These are phyloP conservation scores for Cheumatopsyche charites DNA, from an alignment of 1,140 invertebrate genomes.

Conservation along the genomic window DNA sequence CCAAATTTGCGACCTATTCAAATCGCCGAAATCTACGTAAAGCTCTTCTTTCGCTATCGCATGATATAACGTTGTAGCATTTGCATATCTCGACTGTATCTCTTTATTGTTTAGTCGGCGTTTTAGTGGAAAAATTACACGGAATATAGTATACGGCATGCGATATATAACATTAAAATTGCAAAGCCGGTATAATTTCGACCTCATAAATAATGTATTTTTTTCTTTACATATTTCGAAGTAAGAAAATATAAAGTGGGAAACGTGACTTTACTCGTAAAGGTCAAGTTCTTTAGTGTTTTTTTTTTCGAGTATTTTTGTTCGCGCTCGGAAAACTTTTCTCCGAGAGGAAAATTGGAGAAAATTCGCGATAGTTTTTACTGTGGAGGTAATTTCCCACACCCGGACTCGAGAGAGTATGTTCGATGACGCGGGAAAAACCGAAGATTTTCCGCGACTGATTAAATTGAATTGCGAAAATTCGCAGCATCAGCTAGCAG, in stretches of 20 bases:
- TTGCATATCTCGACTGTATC: too few species aligned
- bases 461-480: slow-evolving; percentile 6
- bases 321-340: background rate
- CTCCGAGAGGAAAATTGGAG: background rate
- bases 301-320: background rate
- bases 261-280: slow-evolving; percentile 9
- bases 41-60: background rate
- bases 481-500: background rate
- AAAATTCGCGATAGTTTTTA: slow-evolving; percentile 14
- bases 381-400: background rate
- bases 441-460: slow-evolving; percentile 1
- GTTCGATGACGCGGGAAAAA: slow-evolving; percentile 1
- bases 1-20: slow-evolving; percentile 1
- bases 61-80: too few species aligned
- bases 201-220: too few species aligned
- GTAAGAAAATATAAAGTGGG: background rate
- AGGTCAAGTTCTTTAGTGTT: slow-evolving; percentile 15
- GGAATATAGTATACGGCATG: background rate
- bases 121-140: background rate
- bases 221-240: background rate
- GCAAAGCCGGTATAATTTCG: too few species aligned
- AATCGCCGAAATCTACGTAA: background rate
- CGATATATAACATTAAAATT: too few species aligned
- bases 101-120: too few species aligned
- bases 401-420: background rate